phyloP scores from a whole-genome alignment of 2,888 invertebrate species.

The Onchidella celtica region DNA sequence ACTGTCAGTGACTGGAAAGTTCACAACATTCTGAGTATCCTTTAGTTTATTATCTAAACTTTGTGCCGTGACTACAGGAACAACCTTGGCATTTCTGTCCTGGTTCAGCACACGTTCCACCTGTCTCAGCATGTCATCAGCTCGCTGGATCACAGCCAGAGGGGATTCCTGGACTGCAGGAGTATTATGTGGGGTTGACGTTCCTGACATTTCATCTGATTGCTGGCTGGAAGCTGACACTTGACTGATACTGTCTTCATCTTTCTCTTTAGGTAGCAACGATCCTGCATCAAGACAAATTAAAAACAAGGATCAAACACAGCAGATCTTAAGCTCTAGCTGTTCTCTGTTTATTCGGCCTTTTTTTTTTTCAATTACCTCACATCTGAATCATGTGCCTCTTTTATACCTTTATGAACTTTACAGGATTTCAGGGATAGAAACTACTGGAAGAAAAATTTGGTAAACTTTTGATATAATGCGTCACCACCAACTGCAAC shows the following conservation, averaged over 20 bases:
- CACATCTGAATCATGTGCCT: too few relatives aligned
- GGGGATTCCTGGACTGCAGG: not conserved
- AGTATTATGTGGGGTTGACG: not conserved
- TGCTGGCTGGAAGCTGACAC: slow-evolving; percentile 40
- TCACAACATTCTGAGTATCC: not conserved
- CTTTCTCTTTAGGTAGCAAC: slow-evolving; percentile 21
- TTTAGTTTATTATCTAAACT: not conserved
- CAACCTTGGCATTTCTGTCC: not conserved
- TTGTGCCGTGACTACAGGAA: not conserved
- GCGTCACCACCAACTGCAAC: too few relatives aligned
- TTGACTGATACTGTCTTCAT: slow-evolving; percentile 51
- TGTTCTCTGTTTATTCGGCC: too few relatives aligned
- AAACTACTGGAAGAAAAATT: too few relatives aligned
- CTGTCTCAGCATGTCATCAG: slow-evolving; percentile 33
- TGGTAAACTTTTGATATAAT: too few relatives aligned
- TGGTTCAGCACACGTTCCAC: slow-evolving; percentile 9
- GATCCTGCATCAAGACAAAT: not conserved
- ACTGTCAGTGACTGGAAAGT: not conserved
- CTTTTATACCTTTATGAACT: too few relatives aligned
- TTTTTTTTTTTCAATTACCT: too few relatives aligned
- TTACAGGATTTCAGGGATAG: too few relatives aligned
- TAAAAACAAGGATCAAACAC: too few relatives aligned
- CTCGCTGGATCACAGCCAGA: slow-evolving; percentile 9
- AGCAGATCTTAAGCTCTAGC: too few relatives aligned
- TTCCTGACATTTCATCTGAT: slow-evolving; percentile 37